Conservation (phyloP, 2,113 vertebrate genomes). For the Microtus ochrogaster region DNA sequence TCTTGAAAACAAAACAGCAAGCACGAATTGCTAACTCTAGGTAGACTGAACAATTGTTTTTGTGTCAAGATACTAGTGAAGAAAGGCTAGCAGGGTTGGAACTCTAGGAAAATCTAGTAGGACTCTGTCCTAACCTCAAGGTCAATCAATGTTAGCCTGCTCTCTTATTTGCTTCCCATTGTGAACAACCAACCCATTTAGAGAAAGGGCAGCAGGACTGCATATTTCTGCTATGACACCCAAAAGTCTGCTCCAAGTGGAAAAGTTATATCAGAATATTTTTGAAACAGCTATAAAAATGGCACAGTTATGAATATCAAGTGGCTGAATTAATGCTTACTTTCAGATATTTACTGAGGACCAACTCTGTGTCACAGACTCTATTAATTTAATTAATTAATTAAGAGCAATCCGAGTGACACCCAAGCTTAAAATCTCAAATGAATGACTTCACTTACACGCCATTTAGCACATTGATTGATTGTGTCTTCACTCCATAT, state of each 20-base stretch:
- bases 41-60: neutral
- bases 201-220: neutral
- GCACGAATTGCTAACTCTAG: conserved; percentile 19
- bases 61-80: conserved; percentile 41
- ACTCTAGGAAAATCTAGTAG: neutral
- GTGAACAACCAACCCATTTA: neutral
- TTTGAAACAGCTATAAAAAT: conserved; percentile 10
- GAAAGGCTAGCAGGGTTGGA: neutral
- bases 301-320: neutral
- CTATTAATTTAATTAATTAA: neutral
- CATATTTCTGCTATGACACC: neutral
- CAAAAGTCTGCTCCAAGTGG: neutral
- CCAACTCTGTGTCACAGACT: neutral
- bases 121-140: neutral
- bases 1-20: neutral
- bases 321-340: conserved; percentile 3
- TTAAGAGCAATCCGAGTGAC: conserved; percentile 17
- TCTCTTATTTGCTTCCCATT: neutral
- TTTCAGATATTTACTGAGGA: neutral
- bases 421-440: neutral
- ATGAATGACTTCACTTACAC: conserved; percentile 90
- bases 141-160: neutral
- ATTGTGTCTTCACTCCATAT: conserved; percentile 92
- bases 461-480: conserved; percentile 91
- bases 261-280: neutral